phyloP scores from a whole-genome alignment of 2,113 vertebrate genomes.

The Aegotheles bennettii region DNA sequence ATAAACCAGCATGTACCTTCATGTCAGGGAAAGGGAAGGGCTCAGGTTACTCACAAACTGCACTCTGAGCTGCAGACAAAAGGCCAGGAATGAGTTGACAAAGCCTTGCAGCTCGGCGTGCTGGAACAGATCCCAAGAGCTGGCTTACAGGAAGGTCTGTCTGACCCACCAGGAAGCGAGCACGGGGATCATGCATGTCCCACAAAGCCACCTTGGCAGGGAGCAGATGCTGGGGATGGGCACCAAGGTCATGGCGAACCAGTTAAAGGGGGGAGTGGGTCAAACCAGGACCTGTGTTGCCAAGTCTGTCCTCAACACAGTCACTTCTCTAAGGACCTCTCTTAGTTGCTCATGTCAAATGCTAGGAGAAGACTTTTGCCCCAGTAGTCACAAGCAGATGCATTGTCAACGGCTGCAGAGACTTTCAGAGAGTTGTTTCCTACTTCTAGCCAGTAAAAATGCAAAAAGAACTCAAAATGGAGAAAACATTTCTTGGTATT shows the following conservation, averaged over 20 bases:
- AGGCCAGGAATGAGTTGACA: conserved; percentile 20
- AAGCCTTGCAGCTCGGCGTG: conserved; percentile 32
- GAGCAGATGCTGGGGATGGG: background rate
- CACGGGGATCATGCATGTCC: background rate
- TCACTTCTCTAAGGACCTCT: background rate
- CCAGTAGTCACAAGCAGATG: background rate
- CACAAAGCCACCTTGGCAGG: rapidly evolving
- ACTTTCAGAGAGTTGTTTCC: background rate
- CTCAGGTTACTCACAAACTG: conserved; percentile 45
- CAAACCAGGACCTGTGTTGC: background rate
- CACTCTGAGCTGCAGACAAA: conserved; percentile 35
- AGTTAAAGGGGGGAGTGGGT: rapidly evolving
- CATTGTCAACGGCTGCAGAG: background rate
- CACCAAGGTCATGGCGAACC: rapidly evolving
- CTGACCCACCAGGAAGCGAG: background rate
- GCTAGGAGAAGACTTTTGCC: background rate
- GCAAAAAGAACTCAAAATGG: background rate
- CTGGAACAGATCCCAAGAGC: conserved; percentile 34
- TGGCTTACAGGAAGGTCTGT: background rate
- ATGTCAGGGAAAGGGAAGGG: conserved; percentile 65
- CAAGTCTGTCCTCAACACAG: background rate
- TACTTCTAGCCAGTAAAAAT: background rate
- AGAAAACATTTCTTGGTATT: background rate
- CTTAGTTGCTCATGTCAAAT: rapidly evolving
- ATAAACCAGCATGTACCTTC: conserved; percentile 64